phyloP scores from a whole-genome alignment of 2,888 invertebrate genomes.

The Eilema depressum region DNA sequence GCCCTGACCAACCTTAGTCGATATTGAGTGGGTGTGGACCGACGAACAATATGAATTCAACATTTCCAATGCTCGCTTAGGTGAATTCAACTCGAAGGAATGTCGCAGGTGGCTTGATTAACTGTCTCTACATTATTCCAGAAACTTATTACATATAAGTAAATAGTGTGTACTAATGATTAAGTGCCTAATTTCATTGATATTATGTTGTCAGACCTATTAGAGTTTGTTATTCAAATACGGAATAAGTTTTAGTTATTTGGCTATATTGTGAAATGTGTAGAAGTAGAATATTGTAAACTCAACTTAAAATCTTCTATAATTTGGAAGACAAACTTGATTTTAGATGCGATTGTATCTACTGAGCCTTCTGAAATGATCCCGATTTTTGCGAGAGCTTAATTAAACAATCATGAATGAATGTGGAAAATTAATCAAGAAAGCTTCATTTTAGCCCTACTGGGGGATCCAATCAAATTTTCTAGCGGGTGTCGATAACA shows the following conservation, averaged over 20 bases:
- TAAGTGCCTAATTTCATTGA: neutral
- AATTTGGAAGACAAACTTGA: too few relatives aligned
- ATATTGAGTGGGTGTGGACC: conserved; percentile 55
- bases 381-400: too few relatives aligned
- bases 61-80: conserved; percentile 35
- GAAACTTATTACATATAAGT: conserved; percentile 2
- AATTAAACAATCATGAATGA: too few relatives aligned
- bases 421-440: too few relatives aligned
- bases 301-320: neutral
- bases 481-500: too few relatives aligned
- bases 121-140: conserved; percentile 12
- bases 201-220: conserved; percentile 15
- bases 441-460: too few relatives aligned
- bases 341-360: too few relatives aligned
- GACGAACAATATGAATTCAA: conserved; percentile 37
- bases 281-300: neutral
- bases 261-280: too few relatives aligned
- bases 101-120: conserved; percentile 42
- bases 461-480: too few relatives aligned
- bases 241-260: neutral
- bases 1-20: conserved; percentile 61
- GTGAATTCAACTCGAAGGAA: conserved; percentile 35
- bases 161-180: neutral
- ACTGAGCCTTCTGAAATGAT: too few relatives aligned
- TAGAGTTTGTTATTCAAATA: conserved; percentile 5